Conservation (phyloP, 2,888 invertebrate species). For the Muscina levida region DNA sequence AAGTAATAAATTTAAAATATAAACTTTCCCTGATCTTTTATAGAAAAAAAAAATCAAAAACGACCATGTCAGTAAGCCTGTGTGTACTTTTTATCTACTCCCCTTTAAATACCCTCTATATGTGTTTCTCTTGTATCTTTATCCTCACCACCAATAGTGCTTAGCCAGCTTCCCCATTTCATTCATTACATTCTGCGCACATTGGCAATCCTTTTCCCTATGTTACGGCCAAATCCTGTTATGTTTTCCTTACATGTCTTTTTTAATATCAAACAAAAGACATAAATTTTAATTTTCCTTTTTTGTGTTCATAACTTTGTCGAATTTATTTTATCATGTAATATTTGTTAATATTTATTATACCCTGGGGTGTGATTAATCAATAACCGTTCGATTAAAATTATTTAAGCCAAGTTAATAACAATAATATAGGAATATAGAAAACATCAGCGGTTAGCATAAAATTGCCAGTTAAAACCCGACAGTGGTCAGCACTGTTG, state of each 20-base stretch:
- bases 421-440: neutral
- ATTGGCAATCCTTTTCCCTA: slow-evolving; percentile 15
- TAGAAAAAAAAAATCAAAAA: too few relatives aligned
- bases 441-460: too few relatives aligned
- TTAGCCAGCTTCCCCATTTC: too few relatives aligned
- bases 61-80: too few relatives aligned
- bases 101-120: too few relatives aligned
- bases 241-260: neutral
- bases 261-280: neutral
- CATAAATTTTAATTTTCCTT: slow-evolving; percentile 37
- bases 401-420: slow-evolving; percentile 23
- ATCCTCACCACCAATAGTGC: too few relatives aligned
- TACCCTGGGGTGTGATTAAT: slow-evolving; percentile 44
- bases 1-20: too few relatives aligned
- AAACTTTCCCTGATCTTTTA: too few relatives aligned
- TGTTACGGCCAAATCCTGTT: slow-evolving; percentile 7
- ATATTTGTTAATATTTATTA: slow-evolving; percentile 50
- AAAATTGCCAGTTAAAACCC: neutral
- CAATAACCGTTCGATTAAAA: slow-evolving; percentile 43
- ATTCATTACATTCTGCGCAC: too few relatives aligned
- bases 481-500: neutral
- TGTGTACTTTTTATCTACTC: too few relatives aligned
- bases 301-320: slow-evolving; percentile 19
- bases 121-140: too few relatives aligned
- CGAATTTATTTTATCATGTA: slow-evolving; percentile 23